These are phyloP conservation scores for Notolepis coatsorum DNA, from an alignment of 2,797 vertebrate genomes.

Conservation along the genomic window DNA sequence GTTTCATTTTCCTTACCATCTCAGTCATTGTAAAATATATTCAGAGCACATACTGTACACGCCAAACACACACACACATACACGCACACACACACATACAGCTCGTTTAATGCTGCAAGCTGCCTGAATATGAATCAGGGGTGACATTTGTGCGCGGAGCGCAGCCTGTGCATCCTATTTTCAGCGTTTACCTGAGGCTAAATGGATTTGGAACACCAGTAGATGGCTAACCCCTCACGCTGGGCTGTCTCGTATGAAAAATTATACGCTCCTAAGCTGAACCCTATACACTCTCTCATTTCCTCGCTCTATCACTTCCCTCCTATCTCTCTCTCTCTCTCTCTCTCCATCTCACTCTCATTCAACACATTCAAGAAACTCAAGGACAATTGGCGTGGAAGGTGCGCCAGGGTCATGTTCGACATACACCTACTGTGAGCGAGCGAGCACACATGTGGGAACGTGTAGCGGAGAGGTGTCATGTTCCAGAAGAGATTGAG, in stretches of 20 bases:
- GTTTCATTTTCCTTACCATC: too few species aligned
- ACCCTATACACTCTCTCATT: constrained; percentile 28
- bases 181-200: constrained; percentile 74
- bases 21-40: too few species aligned
- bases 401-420: too few species aligned
- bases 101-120: constrained; percentile 58
- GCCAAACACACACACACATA: background rate
- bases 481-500: too few species aligned
- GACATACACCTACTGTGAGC: too few species aligned
- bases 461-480: too few species aligned
- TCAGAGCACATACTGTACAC: too few species aligned
- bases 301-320: constrained; percentile 6
- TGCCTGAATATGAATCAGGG: constrained; percentile 75
- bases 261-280: constrained; percentile 54
- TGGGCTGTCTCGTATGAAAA: constrained; percentile 69
- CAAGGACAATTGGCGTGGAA: constrained; percentile 33
- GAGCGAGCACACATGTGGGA: too few species aligned
- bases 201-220: constrained; percentile 72
- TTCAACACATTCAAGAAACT: constrained; percentile 1
- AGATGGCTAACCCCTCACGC: constrained; percentile 71
- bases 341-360: too few species aligned
- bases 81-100: constrained; percentile 26
- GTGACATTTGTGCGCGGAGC: constrained; percentile 70
- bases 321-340: constrained; percentile 13
- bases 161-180: constrained; percentile 73